Evolutionary conservation across 2,113 vertebrate species (phyloP).

Genomic region (Pantherophis guttatus): DNA sequence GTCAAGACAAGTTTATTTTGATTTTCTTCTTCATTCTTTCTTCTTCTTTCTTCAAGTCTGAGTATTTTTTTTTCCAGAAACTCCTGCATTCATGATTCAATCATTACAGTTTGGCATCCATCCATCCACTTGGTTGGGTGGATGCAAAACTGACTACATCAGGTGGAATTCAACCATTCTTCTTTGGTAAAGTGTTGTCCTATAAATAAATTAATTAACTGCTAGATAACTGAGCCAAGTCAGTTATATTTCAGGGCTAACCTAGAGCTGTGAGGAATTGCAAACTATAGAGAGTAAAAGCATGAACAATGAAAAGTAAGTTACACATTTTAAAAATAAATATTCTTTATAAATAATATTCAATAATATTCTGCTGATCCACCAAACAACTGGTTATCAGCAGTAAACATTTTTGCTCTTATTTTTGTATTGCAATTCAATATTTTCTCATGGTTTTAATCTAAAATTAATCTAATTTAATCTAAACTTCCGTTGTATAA

Average conservation of each 20-base stretch:
- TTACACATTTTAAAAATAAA: not conserved
- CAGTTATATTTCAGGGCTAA: not conserved
- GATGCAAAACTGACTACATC: not conserved
- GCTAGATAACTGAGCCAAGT: not conserved
- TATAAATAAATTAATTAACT: not conserved
- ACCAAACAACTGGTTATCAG: not conserved
- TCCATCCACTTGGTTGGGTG: not conserved
- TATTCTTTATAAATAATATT: not conserved
- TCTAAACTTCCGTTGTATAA: not conserved
- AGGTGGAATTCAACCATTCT: not conserved
- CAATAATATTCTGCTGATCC: not conserved
- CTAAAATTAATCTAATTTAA: not conserved
- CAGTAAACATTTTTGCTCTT: not conserved
- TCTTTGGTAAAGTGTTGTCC: not conserved
- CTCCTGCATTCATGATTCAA: not conserved
- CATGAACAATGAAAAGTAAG: not conserved
- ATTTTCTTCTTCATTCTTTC: not conserved
- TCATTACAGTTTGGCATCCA: not conserved
- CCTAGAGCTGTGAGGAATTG: not conserved
- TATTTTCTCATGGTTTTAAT: not conserved
- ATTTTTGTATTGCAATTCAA: not conserved
- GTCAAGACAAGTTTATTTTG: not conserved
- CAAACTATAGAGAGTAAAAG: not conserved
- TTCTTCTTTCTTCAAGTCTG: not conserved
- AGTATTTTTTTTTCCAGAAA: not conserved